Evolutionary conservation across 2,888 invertebrate species (phyloP).

Genomic region (Leucania comma): DNA sequence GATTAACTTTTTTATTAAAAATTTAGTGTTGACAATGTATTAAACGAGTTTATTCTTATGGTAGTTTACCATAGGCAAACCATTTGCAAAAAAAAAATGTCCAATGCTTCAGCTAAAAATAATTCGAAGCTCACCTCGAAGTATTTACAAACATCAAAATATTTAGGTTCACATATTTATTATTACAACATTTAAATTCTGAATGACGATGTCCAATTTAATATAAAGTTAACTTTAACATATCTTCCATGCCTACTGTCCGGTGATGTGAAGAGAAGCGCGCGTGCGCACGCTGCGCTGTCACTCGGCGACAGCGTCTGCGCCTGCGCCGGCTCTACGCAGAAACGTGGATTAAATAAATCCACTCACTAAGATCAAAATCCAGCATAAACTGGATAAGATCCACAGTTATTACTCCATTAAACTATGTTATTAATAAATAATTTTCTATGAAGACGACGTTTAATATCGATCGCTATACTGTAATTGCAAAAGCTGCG

Average conservation of each 20-base stretch:
- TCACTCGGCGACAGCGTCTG: conserved; percentile 73
- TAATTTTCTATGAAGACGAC: conserved; percentile 46
- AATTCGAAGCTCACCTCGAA: conserved; percentile 12
- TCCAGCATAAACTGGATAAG: conserved; percentile 75
- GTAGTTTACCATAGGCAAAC: no score
- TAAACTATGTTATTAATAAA: conserved; percentile 60
- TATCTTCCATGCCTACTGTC: conserved; percentile 72
- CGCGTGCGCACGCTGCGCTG: conserved; percentile 77
- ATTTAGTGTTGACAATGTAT: neutral
- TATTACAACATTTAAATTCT: conserved; percentile 56
- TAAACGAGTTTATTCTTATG: neutral
- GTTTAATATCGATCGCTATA: conserved; percentile 50
- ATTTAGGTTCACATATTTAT: conserved; percentile 46
- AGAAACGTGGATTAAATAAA: conserved; percentile 81
- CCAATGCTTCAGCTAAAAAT: neutral
- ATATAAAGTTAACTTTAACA: conserved; percentile 67
- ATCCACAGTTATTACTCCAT: conserved; percentile 68
- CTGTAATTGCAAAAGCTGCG: conserved; percentile 40
- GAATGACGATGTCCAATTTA: conserved; percentile 64
- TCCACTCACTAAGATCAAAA: conserved; percentile 84
- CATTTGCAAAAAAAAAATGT: neutral
- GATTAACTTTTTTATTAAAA: no score
- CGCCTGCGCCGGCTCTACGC: conserved; percentile 72
- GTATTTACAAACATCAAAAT: conserved; percentile 51
- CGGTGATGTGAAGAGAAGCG: conserved; percentile 73